Conservation (phyloP, 2,797 vertebrate genomes). For the Paguma larvata region DNA sequence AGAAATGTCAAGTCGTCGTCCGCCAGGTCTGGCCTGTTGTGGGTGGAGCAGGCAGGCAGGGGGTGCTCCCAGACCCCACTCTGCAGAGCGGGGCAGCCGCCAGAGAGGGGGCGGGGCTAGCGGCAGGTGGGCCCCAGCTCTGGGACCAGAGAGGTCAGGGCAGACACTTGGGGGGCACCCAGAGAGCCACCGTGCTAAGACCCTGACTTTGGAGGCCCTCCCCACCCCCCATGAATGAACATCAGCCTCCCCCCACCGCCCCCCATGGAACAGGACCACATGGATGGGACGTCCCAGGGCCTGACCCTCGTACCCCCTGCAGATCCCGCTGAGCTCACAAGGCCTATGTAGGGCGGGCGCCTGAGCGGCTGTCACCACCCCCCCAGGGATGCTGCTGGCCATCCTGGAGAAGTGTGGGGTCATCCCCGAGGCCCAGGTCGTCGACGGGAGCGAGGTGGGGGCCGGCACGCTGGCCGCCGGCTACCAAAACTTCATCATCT, state of each 20-base stretch:
- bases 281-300: background rate
- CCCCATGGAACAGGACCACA: accelerated
- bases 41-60: background rate
- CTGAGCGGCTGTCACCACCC: background rate
- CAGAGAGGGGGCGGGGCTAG: background rate
- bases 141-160: background rate
- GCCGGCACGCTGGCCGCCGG: conserved; percentile 96
- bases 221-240: background rate
- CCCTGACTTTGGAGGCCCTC: background rate
- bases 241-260: background rate
- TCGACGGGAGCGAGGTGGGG: conserved; percentile 92
- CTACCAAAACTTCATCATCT: conserved; percentile 98
- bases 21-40: background rate
- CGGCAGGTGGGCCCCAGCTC: no score
- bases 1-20: accelerated
- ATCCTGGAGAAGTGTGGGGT: conserved; percentile 95
- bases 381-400: conserved; percentile 94
- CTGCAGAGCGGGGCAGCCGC: no score
- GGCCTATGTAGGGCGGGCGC: background rate
- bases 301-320: accelerated
- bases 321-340: background rate
- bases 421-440: conserved; percentile 94
- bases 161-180: background rate
- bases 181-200: background rate
- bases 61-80: no score